phyloP scores from a whole-genome alignment of 2,113 vertebrate genomes.

The Megalops atlanticus region DNA sequence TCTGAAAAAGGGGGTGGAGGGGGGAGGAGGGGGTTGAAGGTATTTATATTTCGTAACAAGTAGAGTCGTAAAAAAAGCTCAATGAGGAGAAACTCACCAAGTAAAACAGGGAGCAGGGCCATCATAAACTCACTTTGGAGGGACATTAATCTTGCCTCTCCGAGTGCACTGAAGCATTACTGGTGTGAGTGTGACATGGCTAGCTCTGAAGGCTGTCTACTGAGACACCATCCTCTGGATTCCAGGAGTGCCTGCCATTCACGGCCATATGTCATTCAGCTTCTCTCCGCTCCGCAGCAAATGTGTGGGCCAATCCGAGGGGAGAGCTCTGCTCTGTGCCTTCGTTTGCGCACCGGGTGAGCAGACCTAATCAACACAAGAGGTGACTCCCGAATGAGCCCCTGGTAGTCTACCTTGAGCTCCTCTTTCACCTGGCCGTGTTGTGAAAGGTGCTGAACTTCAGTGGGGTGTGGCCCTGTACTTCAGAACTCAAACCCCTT shows the following conservation, averaged over 20 bases:
- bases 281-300: background rate
- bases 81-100: conserved; percentile 47
- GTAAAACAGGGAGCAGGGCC: conserved; percentile 48
- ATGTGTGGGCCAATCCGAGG: background rate
- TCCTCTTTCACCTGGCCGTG: too few relatives aligned
- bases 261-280: background rate
- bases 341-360: too few relatives aligned
- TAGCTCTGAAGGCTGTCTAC: background rate
- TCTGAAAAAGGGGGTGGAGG: too few relatives aligned
- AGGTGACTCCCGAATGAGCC: too few relatives aligned
- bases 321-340: background rate
- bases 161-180: conserved; percentile 29
- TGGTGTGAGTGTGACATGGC: conserved; percentile 1
- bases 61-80: conserved; percentile 54
- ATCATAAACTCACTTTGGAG: conserved; percentile 33
- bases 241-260: background rate
- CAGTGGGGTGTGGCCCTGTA: too few relatives aligned
- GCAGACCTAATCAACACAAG: too few relatives aligned
- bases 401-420: too few relatives aligned
- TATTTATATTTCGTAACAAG: conserved; percentile 59
- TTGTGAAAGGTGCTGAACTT: too few relatives aligned
- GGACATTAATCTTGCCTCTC: conserved; percentile 31
- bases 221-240: background rate
- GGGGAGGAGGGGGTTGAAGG: conserved; percentile 16
- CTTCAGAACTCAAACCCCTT: too few relatives aligned